Evolutionary conservation across 2,113 vertebrate genomes (phyloP), one percentile per base, ranked within the genome.

Genomic region (Melospiza melodia): DNA sequence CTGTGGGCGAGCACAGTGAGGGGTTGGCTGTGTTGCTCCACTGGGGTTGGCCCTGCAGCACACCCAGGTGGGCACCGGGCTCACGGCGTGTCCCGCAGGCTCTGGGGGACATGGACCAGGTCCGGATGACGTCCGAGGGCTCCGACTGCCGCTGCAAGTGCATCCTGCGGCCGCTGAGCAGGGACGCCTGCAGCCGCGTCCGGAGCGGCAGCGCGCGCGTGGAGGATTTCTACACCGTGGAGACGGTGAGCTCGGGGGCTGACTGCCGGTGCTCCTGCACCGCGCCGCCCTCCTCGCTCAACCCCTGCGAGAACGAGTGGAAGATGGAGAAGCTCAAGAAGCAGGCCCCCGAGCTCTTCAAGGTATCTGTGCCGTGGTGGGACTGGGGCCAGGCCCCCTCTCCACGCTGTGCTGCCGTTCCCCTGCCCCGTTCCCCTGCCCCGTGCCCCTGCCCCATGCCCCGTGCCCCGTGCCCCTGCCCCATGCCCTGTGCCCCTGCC

Each of bases 101-200:
- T 17, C 98, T 99, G 37, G 98, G 98, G 0, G 99, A 99, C 24
- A 51, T 78, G 1, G 99, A 99, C 58, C 99, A 99, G 19, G 99
- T 99, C n/a, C 98, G 98, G 59, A 99, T 99, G 99, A 99, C 98
- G 1, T 99, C 99, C 0, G 99, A 99, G 96, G 99, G 99, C 78
- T 99, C 99, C 0, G 99, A 99, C 98, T 99, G 99, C 97, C 99
- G 99, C 94, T 99, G 99, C 85, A 99, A 99, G 97, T 99, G 99
- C 97, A 99, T 99, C 98, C 98, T 99, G 99, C 97, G 99, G 6
- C 99, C 99, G 0, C 98, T 99, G 25, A 99, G 98, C 97, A 98
- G 98, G 86, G 99, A 99, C 3, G 99, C 99, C 6, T 99, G 99
- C 95, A 95, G 96, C 92, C 98, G 98, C 5, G 98, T 99, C 91